Percentiles rank a stretch among this genome's conserved stretches.
Evolutionary conservation across 1,140 invertebrate genomes (phyloP).

Genomic region (Ceratosolen fusciceps): DNA sequence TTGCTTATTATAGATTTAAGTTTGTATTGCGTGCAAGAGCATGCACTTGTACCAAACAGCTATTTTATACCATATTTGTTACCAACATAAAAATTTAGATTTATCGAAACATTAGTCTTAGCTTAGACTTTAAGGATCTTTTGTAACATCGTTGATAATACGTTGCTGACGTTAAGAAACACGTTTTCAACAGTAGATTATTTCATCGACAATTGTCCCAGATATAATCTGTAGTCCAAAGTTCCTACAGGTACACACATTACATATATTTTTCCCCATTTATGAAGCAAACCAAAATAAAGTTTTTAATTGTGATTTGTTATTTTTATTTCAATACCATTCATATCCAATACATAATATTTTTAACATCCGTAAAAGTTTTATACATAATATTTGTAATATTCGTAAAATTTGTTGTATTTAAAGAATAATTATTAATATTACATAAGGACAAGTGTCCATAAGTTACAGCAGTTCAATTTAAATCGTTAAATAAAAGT

Average conservation of each 20-base stretch:
- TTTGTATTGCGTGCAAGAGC: conserved; percentile 39
- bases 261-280: conserved; percentile 70
- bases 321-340: conserved; percentile 28
- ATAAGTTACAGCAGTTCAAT: too few relatives aligned
- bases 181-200: conserved; percentile 40
- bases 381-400: not conserved
- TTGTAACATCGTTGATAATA: conserved; percentile 52
- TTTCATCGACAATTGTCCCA: conserved; percentile 54
- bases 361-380: not conserved
- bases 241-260: conserved; percentile 68
- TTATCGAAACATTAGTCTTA: conserved; percentile 61
- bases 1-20: conserved; percentile 35
- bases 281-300: conserved; percentile 68
- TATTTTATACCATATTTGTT: conserved; percentile 69
- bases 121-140: conserved; percentile 54
- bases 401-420: not conserved
- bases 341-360: not conserved
- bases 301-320: conserved; percentile 62
- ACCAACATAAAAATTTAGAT: conserved; percentile 63
- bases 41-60: conserved; percentile 51
- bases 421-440: not conserved
- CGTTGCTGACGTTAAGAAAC: conserved; percentile 32
- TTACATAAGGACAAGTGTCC: too few relatives aligned
- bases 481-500: too few relatives aligned
- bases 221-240: conserved; percentile 67